Percentiles rank a stretch among this genome's conserved stretches.
These are phyloP conservation scores for Tricholauxania praeusta DNA, from an alignment of 2,888 invertebrate genomes.

Conservation along the genomic window DNA sequence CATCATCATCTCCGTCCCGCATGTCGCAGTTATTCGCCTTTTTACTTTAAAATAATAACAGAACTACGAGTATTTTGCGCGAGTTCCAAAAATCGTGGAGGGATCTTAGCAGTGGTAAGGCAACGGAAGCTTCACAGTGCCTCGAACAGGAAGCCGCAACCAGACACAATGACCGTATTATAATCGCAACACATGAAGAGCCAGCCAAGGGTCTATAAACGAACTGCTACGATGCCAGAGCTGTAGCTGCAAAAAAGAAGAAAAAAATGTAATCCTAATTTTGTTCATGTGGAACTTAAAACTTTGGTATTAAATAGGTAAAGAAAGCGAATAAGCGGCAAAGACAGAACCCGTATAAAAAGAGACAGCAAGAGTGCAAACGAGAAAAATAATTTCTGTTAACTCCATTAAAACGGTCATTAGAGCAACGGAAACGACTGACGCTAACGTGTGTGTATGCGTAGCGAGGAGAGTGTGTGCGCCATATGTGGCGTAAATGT, in stretches of 20 bases:
- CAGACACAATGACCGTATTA: constrained; percentile 25
- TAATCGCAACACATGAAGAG: not conserved
- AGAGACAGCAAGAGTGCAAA: not conserved
- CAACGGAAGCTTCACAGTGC: not conserved
- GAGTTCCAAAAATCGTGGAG: no score
- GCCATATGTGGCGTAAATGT: not conserved
- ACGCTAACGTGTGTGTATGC: not conserved
- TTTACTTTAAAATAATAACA: no score
- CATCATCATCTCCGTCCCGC: not conserved
- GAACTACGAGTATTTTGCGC: no score
- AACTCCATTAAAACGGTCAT: constrained; percentile 25
- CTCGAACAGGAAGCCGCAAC: not conserved
- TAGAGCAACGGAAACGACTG: constrained; percentile 6
- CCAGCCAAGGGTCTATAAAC: not conserved
- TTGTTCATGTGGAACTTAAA: not conserved
- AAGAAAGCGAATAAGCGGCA: not conserved
- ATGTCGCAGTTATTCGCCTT: no score
- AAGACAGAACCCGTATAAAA: no score
- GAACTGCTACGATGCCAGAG: not conserved
- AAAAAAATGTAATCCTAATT: not conserved
- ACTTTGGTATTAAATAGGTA: not conserved
- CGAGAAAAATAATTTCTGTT: not conserved
- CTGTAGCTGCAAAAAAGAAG: not conserved
- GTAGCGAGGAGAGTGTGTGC: not conserved
- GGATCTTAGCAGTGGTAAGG: no score